Conservation (phyloP, 2,113 vertebrate genomes). For the Chaetodon trifascialis region DNA sequence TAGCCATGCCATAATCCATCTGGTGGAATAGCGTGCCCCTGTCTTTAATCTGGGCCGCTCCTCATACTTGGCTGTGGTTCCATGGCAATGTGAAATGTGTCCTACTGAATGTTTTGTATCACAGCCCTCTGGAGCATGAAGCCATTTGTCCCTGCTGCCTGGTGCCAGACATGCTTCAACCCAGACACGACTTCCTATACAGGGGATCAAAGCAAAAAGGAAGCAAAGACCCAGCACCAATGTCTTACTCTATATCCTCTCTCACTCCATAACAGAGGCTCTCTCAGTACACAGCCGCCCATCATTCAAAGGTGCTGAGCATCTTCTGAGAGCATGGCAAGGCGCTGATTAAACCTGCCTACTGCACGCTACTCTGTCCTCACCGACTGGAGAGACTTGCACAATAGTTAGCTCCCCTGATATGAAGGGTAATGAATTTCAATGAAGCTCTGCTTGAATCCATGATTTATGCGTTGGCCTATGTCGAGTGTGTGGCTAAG, state of each 20-base stretch:
- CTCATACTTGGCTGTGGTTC: conserved; percentile 69
- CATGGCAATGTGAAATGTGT: conserved; percentile 64
- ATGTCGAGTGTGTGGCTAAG: conserved; percentile 74
- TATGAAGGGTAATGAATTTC: conserved; percentile 83
- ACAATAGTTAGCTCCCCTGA: conserved; percentile 79
- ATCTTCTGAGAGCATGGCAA: conserved; percentile 71
- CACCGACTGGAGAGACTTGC: conserved; percentile 62
- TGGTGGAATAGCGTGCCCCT: conserved; percentile 26
- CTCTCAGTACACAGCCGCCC: conserved; percentile 52
- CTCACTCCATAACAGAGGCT: conserved; percentile 44
- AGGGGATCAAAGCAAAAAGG: conserved; percentile 8
- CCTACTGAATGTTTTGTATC: conserved; percentile 69
- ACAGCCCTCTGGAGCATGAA: conserved; percentile 73
- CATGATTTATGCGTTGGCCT: conserved; percentile 79
- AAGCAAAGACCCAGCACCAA: conserved; percentile 36
- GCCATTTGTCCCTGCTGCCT: conserved; percentile 73
- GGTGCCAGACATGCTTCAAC: conserved; percentile 61
- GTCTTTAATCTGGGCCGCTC: conserved; percentile 68
- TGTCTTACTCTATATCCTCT: conserved; percentile 52
- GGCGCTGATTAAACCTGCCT: conserved; percentile 79
- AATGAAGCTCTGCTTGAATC: conserved; percentile 81
- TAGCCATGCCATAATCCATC: conserved; percentile 45
- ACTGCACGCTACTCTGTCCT: conserved; percentile 63
- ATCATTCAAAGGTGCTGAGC: conserved; percentile 70
- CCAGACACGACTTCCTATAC: conserved; percentile 35